Conservation (phyloP, 2,797 vertebrate genomes). For the Phrynocephalus guinanensis region DNA sequence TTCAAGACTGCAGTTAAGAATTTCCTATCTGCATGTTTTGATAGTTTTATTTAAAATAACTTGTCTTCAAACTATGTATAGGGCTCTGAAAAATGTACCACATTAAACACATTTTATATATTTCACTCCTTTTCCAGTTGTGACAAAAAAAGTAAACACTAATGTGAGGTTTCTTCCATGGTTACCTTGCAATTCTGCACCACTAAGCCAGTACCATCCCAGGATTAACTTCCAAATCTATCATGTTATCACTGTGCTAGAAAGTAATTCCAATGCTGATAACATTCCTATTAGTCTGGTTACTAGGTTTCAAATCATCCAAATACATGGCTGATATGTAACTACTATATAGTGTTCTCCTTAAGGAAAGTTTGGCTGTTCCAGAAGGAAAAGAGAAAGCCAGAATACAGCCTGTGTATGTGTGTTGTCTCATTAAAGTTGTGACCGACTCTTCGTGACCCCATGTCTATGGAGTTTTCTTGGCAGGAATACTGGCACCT, state of each 20-base stretch:
- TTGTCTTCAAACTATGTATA: neutral
- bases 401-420: neutral
- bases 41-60: constrained; percentile 12
- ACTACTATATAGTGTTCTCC: neutral
- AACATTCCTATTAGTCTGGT: neutral
- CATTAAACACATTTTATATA: neutral
- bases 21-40: neutral
- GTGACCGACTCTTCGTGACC: no score
- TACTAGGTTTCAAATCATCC: neutral
- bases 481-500: neutral
- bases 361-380: neutral
- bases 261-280: no score
- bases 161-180: neutral
- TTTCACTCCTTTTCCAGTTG: neutral
- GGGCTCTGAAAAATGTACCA: neutral
- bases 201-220: neutral
- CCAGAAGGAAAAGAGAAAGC: neutral
- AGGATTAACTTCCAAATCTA: neutral
- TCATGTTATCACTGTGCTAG: no score
- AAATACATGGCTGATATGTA: neutral
- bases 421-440: no score
- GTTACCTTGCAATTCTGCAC: neutral
- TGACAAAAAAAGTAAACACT: neutral
- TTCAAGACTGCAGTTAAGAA: neutral
- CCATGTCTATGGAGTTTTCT: no score